A percentile compares a stretch with the other conserved stretches of the same genome.
Evolutionary conservation across 2,797 vertebrate genomes (phyloP).

Genomic region (Perodicticus potto): DNA sequence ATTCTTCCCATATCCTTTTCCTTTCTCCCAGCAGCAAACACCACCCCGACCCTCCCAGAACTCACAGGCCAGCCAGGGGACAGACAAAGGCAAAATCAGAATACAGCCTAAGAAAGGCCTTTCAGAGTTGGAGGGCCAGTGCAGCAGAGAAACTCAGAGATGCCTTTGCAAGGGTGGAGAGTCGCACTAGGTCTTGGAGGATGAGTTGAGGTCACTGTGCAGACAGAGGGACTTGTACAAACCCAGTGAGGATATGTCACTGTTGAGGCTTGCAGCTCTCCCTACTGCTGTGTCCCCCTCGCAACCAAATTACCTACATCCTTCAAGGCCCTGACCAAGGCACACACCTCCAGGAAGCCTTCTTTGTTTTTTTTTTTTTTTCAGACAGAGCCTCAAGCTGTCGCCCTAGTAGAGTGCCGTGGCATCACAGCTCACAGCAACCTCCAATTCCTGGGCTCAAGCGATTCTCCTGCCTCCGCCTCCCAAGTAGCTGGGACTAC

Average conservation of each 20-base stretch:
- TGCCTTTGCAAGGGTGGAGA: neutral
- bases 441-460: too few relatives aligned
- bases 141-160: neutral
- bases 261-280: neutral
- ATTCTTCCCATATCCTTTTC: neutral
- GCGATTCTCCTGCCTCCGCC: too few relatives aligned
- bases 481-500: too few relatives aligned
- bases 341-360: neutral
- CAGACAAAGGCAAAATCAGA: neutral
- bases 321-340: neutral
- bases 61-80: neutral
- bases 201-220: neutral
- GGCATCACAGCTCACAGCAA: too few relatives aligned
- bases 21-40: neutral
- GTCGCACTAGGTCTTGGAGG: neutral
- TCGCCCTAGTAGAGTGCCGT: too few relatives aligned
- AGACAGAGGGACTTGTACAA: neutral
- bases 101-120: neutral
- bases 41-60: neutral
- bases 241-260: neutral
- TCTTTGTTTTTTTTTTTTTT: neutral
- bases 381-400: too few relatives aligned
- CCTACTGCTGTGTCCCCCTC: neutral
- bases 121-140: neutral
- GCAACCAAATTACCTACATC: neutral